A percentile compares a stretch with the other conserved stretches of the same genome.
Evolutionary conservation across 30 jellyfish, hydroid and myxozoan species (phyloP).

Genomic region (Aurelia coerulea): DNA sequence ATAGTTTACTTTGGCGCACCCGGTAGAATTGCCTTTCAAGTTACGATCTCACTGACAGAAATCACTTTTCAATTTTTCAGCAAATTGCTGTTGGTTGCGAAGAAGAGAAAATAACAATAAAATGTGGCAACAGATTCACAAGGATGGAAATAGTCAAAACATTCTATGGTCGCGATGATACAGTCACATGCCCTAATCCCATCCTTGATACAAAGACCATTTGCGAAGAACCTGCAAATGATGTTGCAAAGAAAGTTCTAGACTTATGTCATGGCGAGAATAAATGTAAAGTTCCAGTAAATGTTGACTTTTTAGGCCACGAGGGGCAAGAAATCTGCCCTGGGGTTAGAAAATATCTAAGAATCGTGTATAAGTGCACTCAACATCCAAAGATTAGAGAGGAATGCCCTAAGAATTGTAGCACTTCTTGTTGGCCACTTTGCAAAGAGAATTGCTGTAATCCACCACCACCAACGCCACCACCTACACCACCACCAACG

Average conservation of each 20-base stretch:
- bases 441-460: conserved; percentile 80
- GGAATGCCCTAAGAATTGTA: conserved; percentile 80
- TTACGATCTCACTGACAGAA: too few species aligned
- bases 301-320: conserved; percentile 89
- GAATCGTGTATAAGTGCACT: conserved; percentile 77
- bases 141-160: conserved; percentile 73
- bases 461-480: conserved; percentile 84
- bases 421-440: conserved; percentile 83
- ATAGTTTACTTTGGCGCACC: too few species aligned
- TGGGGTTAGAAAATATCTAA: conserved; percentile 79
- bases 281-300: conserved; percentile 91
- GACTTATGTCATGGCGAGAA: conserved; percentile 92
- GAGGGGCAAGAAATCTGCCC: conserved; percentile 87
- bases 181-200: conserved; percentile 78
- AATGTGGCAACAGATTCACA: conserved; percentile 80
- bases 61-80: conserved; percentile 31
- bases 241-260: conserved; percentile 71
- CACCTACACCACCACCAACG: conserved; percentile 72
- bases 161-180: conserved; percentile 92
- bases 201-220: conserved; percentile 71
- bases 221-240: conserved; percentile 82
- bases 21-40: too few species aligned
- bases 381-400: conserved; percentile 74
- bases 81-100: conserved; percentile 92
- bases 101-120: conserved; percentile 84